These are phyloP conservation scores for Psophia crepitans DNA, from an alignment of 2,113 vertebrate species.

Conservation along the genomic window DNA sequence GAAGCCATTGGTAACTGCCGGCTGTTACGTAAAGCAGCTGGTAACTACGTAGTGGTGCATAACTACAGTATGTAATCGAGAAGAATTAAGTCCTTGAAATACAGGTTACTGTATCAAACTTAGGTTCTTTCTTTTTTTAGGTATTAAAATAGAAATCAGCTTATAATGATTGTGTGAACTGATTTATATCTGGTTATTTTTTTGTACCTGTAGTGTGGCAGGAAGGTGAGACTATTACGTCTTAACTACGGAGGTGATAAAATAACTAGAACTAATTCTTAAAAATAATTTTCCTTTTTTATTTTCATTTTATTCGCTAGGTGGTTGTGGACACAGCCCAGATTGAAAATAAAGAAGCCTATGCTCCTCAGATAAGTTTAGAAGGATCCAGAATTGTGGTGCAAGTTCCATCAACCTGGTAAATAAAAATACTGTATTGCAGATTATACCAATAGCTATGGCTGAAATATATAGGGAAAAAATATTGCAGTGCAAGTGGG, in stretches of 20 bases:
- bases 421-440: slow-evolving; percentile 23
- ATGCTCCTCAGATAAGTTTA: slow-evolving; percentile 95
- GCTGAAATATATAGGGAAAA: neutral
- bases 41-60: neutral
- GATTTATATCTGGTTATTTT: neutral
- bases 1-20: neutral
- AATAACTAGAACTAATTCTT: neutral
- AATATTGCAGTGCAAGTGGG: neutral
- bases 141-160: neutral
- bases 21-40: neutral
- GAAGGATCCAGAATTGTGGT: slow-evolving; percentile 94
- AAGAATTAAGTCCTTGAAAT: neutral
- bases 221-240: neutral
- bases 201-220: neutral
- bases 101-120: neutral
- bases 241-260: neutral
- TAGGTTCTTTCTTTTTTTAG: neutral
- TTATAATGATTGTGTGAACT: neutral
- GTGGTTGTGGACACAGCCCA: slow-evolving; percentile 98
- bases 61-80: neutral
- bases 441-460: neutral
- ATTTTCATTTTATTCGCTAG: slow-evolving; percentile 65
- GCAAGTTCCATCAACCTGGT: slow-evolving; percentile 99
- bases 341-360: slow-evolving; percentile 98
- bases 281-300: neutral